These are phyloP conservation scores for Sebastolobus alascanus DNA, from an alignment of 2,797 vertebrate genomes.

Conservation along the genomic window DNA sequence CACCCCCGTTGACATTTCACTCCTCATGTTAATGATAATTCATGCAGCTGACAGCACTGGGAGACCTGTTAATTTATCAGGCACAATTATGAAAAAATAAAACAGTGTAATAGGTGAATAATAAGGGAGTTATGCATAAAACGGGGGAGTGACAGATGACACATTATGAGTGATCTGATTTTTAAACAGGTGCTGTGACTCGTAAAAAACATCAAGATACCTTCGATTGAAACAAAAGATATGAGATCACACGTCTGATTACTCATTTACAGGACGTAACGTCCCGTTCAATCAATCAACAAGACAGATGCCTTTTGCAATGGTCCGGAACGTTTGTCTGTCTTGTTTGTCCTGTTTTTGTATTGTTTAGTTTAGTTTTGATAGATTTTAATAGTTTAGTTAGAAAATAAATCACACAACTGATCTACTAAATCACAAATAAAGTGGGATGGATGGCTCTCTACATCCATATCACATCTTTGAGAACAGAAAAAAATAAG, in stretches of 20 bases:
- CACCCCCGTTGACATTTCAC: slow-evolving; percentile 65
- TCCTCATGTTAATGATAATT: slow-evolving; percentile 66
- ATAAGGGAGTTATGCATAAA: slow-evolving; percentile 29
- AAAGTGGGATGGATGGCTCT: too few relatives aligned
- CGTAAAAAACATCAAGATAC: not conserved
- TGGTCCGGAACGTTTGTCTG: not conserved
- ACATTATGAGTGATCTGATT: slow-evolving; percentile 26
- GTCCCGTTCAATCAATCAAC: not conserved
- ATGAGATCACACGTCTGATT: not conserved
- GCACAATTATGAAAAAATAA: slow-evolving; percentile 34
- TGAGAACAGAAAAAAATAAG: too few relatives aligned
- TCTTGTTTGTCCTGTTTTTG: slow-evolving; percentile 11
- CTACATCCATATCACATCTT: too few relatives aligned
- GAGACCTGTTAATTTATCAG: slow-evolving; percentile 61
- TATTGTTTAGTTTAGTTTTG: not conserved
- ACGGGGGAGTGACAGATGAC: slow-evolving; percentile 51
- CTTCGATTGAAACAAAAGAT: slow-evolving; percentile 12
- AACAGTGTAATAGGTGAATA: slow-evolving; percentile 50
- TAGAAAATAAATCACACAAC: too few relatives aligned
- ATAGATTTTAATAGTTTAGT: too few relatives aligned
- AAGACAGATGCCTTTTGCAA: not conserved
- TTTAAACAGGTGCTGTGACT: slow-evolving; percentile 36
- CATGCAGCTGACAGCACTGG: slow-evolving; percentile 50
- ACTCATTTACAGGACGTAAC: slow-evolving; percentile 1
- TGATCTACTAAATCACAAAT: too few relatives aligned